Conservation (phyloP, 2,888 invertebrate genomes). For the Drosophila antonietae region DNA sequence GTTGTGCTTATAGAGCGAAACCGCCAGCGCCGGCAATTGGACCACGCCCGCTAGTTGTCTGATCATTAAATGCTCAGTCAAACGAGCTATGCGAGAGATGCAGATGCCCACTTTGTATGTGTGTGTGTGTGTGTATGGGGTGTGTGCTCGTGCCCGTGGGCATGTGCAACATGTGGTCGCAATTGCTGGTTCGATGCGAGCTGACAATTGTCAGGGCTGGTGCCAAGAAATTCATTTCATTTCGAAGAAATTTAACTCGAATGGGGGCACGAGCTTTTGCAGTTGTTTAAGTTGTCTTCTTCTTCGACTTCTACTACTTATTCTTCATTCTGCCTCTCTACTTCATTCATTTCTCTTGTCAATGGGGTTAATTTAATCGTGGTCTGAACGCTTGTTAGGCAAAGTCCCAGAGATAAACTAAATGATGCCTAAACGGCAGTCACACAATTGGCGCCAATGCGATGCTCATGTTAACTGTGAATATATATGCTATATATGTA, state of each 20-base stretch:
- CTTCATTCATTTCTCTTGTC: slow-evolving; percentile 2
- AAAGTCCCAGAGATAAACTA: slow-evolving; percentile 13
- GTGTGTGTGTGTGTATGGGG: slow-evolving; percentile 23
- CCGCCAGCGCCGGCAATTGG: slow-evolving; percentile 46
- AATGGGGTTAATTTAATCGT: slow-evolving; percentile 48
- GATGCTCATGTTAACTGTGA: not conserved
- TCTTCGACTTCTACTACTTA: not conserved
- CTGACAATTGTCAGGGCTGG: slow-evolving; percentile 40
- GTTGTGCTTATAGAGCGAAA: slow-evolving; percentile 53
- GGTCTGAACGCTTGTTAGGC: slow-evolving; percentile 11
- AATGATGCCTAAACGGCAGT: slow-evolving; percentile 6
- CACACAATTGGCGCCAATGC: slow-evolving; percentile 12
- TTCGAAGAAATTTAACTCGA: slow-evolving; percentile 32
- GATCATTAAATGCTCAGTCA: slow-evolving; percentile 75
- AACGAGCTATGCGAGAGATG: slow-evolving; percentile 58
- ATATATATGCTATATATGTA: not conserved
- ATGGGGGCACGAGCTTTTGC: slow-evolving; percentile 34
- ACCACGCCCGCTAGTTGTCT: slow-evolving; percentile 56
- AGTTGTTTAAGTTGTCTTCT: not conserved
- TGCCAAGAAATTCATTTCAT: slow-evolving; percentile 34
- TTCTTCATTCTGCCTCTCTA: not conserved
- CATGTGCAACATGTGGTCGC: slow-evolving; percentile 65
- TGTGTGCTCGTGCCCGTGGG: slow-evolving; percentile 39
- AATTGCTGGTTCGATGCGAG: slow-evolving; percentile 29
- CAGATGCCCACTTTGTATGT: slow-evolving; percentile 43